phyloP scores from a whole-genome alignment of 2,113 vertebrate genomes.

The Pristiophorus japonicus region DNA sequence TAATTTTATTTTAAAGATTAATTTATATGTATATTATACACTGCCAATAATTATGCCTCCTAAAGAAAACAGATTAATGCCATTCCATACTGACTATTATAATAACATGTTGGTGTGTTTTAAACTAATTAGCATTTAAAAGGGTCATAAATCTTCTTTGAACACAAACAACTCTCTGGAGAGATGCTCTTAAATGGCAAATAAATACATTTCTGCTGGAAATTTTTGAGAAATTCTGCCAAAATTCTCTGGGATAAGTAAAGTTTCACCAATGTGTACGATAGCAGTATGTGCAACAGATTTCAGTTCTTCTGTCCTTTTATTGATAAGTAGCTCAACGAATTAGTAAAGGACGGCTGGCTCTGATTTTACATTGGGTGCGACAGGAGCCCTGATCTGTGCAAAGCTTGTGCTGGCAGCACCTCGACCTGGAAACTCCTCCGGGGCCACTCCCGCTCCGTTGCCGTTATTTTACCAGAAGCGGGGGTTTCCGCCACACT shows the following conservation, averaged over 20 bases:
- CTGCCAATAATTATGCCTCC: slow-evolving; percentile 26
- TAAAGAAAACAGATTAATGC: slow-evolving; percentile 33
- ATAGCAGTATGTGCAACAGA: too few species aligned
- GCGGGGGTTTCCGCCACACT: too few species aligned
- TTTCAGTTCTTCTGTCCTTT: neutral
- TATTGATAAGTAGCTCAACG: neutral
- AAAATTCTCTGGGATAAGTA: neutral
- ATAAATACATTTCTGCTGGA: slow-evolving; percentile 20
- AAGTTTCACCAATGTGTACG: neutral
- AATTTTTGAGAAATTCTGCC: neutral
- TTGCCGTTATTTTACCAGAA: neutral
- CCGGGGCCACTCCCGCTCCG: neutral
- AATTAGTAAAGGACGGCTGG: neutral
- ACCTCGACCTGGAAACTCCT: neutral
- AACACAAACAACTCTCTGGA: slow-evolving; percentile 31
- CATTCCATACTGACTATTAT: slow-evolving; percentile 28
- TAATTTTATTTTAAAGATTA: slow-evolving; percentile 35
- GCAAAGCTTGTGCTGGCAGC: neutral
- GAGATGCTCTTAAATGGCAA: slow-evolving; percentile 24
- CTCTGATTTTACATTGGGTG: neutral
- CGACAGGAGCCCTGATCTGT: neutral
- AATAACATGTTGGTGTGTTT: slow-evolving; percentile 36
- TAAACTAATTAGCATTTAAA: slow-evolving; percentile 38
- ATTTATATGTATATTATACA: slow-evolving; percentile 34
- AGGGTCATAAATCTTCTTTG: slow-evolving; percentile 34